Evolutionary conservation across 2,797 vertebrate genomes (phyloP), one percentile per base, ranked within the genome.

Genomic region (Vultur gryphus): DNA sequence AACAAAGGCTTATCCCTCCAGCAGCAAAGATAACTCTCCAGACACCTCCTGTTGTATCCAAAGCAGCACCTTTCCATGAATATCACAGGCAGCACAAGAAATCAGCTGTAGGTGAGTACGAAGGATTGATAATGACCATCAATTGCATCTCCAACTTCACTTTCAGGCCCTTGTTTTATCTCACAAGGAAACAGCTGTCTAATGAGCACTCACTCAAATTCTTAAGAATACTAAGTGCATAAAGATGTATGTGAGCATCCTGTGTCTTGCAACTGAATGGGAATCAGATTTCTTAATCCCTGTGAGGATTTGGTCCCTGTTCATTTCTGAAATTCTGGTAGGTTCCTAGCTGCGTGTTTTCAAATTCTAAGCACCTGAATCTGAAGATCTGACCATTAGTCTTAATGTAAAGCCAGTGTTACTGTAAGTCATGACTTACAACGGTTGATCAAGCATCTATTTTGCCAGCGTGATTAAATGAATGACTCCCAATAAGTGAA

Each of bases 1-100:
- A 98, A 65, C 97, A 96, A 89, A 97, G 97, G 39, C 70, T 98
- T 69, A 95, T 97, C 71, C 97, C 96, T 61, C 93, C 97, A 87
- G 96, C 97, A 77, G 91, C 97, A 73, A 93, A 91, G 91, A 94
- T 97, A 84, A 84, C 95, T 76, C 90, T 98, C 29, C 96, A 98
- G 91, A 95, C 92, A 33, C 95, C 96, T 76, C 95, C 97, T 49
- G 79, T 98, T 26, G 73, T 89, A 62, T 95, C 97, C 86, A 98
- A 89, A 91, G 89, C 97, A 31, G 95, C 87, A 28, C 91, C 90
- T 94, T 94, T 98, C 91, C 98, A 97, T 46, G 94, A 41, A 52
- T 97, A 97, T 79, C 73, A 64, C 58, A 93, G 95, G 80, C 93
- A 93, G 46, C 81, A 7, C 48, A 97, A 80, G 94, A 88, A 79